Evolutionary conservation across 2,888 invertebrate species (phyloP), one percentile per base, ranked within the genome.

Genomic region (Leptopterna dolabrata): DNA sequence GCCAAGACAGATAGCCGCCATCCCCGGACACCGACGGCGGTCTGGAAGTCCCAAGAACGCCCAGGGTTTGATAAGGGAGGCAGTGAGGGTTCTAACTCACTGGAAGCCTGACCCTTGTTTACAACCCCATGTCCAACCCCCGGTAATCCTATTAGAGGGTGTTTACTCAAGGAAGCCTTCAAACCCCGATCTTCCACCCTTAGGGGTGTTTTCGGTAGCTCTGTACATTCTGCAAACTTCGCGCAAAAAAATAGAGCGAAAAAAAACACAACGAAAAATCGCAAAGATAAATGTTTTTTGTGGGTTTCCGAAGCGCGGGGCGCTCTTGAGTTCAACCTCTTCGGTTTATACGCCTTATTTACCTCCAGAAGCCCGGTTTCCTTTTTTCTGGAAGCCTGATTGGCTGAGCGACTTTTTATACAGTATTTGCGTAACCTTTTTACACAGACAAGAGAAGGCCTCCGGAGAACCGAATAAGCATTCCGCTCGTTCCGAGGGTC

Each of bases 151-250:
- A 78, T 78, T 78, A 78, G 27, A 45, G 45, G 76, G 78, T 78
- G 78, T 78, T 78, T 78, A 78, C 78, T 78, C 78, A 24, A 73
- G 73, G 19, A 73, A 45, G 78, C 41, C 78, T 78, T 45, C 78
- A 41, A 43, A 45, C n/a, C 45, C 27, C n/a, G 78, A 78, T 45
- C 78, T 14, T n/a, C 51, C 0, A 3, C 63, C 63, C 63, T 63
- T 24, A 24, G 45, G 41, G 19, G 27, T 16, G 45, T 14, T 76
- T 78, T 24, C n/a, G 30, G 36, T 55, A 19, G 7, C 63, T 73
- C 7, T 30, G 41, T 73, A 73, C 73, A 36, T 14, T 36, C 41
- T 19, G 73, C 36, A 36, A 73, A 73, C 73, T 4, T 73, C 19
- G 9, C 14, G 36, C 19, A 2, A 73, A 73, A 30, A 41, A 73